Conservation (phyloP, 2,888 invertebrate species). For the Parasteatoda lunata region DNA sequence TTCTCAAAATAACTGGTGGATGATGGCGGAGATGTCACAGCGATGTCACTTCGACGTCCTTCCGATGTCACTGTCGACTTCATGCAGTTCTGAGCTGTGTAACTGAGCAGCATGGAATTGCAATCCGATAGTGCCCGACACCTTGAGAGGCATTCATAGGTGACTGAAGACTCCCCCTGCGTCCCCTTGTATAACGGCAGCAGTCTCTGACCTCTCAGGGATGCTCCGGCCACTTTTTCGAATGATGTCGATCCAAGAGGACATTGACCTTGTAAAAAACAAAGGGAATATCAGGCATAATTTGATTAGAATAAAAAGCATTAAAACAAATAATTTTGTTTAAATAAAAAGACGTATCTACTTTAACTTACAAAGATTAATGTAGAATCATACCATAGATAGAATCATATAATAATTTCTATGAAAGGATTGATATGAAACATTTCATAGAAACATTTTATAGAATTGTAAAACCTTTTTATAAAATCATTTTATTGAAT, state of each 20-base stretch:
- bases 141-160: slow-evolving; percentile 68
- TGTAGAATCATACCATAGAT: too few species aligned
- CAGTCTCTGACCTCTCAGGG: slow-evolving; percentile 67
- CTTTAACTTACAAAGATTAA: too few species aligned
- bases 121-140: slow-evolving; percentile 70
- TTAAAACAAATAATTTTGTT: too few species aligned
- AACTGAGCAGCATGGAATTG: slow-evolving; percentile 70
- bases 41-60: slow-evolving; percentile 50
- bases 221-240: slow-evolving; percentile 70
- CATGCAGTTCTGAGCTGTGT: slow-evolving; percentile 69
- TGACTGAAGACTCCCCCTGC: slow-evolving; percentile 48
- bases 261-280: slow-evolving; percentile 68
- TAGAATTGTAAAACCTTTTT: too few species aligned
- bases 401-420: too few species aligned
- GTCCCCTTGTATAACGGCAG: slow-evolving; percentile 67
- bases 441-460: too few species aligned
- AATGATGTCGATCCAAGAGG: slow-evolving; percentile 69
- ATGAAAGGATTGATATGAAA: too few species aligned
- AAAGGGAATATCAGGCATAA: too few species aligned
- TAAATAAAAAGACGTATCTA: too few species aligned
- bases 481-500: too few species aligned
- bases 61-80: slow-evolving; percentile 36
- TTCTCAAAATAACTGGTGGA: slow-evolving; percentile 80
- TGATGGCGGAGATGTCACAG: slow-evolving; percentile 72
- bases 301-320: too few species aligned